Evolutionary conservation across 1,140 invertebrate species (phyloP).

Genomic region (Bradysia coprophila): DNA sequence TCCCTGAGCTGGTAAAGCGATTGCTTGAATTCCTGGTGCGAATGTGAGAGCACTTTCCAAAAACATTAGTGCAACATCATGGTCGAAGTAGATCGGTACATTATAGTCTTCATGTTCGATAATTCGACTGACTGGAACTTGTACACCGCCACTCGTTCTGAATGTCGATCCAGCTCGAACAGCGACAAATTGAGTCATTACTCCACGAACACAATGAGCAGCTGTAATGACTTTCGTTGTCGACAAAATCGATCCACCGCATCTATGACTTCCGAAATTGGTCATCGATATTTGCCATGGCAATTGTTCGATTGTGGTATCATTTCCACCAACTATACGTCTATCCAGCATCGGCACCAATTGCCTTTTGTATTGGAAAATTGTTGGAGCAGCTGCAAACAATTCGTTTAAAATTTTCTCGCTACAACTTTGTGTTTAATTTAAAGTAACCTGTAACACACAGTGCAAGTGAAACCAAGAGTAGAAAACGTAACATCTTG

Average conservation of each 20-base stretch:
- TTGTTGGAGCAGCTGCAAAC: too few relatives aligned
- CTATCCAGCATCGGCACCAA: constrained; percentile 10
- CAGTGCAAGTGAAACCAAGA: too few relatives aligned
- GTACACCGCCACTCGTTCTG: constrained; percentile 12
- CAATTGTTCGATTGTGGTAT: constrained; percentile 27
- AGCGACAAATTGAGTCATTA: neutral
- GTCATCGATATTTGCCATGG: constrained; percentile 35
- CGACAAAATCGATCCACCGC: constrained; percentile 31
- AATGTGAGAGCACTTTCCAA: neutral
- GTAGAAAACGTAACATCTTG: too few relatives aligned
- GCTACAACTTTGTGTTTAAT: too few relatives aligned
- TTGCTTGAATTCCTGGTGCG: neutral
- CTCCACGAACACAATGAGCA: constrained; percentile 27
- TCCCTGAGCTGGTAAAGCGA: neutral
- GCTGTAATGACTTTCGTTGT: constrained; percentile 30
- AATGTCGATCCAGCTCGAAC: constrained; percentile 8
- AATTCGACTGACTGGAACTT: constrained; percentile 12
- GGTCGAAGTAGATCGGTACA: constrained; percentile 2
- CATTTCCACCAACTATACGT: constrained; percentile 31
- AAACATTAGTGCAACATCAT: neutral
- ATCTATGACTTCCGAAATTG: constrained; percentile 27
- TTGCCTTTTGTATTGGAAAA: too few relatives aligned
- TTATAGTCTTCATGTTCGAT: constrained; percentile 15
- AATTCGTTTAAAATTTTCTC: too few relatives aligned
- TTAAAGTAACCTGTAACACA: too few relatives aligned